phyloP scores from a whole-genome alignment of 2,888 invertebrate genomes.

The Dermolepida albohirtum region DNA sequence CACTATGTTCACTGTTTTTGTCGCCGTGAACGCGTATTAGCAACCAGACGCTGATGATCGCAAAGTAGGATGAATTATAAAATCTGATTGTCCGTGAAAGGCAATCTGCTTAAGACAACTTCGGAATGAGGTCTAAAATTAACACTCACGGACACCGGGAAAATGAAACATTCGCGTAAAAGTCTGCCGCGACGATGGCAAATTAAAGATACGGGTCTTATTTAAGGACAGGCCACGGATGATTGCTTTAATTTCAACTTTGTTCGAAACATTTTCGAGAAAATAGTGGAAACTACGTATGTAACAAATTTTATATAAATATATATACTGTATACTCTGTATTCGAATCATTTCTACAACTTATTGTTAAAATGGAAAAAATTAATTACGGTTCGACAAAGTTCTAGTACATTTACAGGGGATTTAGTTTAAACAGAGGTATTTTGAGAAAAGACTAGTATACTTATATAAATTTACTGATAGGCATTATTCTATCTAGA shows the following conservation, averaged over 20 bases:
- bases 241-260: slow-evolving; percentile 11
- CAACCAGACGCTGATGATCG: slow-evolving; percentile 47
- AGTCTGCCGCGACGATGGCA: slow-evolving; percentile 1
- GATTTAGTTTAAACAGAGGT: no score
- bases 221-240: slow-evolving; percentile 25
- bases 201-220: slow-evolving; percentile 35
- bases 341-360: no score
- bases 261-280: background rate
- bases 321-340: background rate
- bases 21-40: slow-evolving; percentile 42
- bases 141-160: slow-evolving; percentile 39
- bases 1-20: slow-evolving; percentile 19
- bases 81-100: slow-evolving; percentile 45
- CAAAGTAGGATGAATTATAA: slow-evolving; percentile 49
- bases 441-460: no score
- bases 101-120: slow-evolving; percentile 43
- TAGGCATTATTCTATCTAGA: no score
- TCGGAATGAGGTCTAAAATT: slow-evolving; percentile 40
- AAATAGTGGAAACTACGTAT: background rate
- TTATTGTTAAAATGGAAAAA: no score
- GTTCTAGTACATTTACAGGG: no score
- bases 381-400: no score
- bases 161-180: slow-evolving; percentile 37
- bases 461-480: no score
- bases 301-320: background rate